phyloP scores from a whole-genome alignment of 2,113 vertebrate genomes.

The Gnathonemus echidnorhynchus region DNA sequence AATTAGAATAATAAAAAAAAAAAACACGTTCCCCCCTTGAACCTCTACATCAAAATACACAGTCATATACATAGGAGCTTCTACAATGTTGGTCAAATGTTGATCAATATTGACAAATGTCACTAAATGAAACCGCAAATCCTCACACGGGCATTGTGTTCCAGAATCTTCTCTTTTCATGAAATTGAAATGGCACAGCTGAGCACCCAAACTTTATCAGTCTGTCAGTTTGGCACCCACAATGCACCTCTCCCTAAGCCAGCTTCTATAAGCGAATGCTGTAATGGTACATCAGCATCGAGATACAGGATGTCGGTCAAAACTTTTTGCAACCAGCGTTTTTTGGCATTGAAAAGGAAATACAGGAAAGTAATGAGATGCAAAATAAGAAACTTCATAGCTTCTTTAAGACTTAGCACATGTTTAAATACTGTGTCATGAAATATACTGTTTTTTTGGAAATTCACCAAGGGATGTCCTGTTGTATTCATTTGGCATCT shows the following conservation, averaged over 20 bases:
- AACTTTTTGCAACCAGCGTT: conserved; percentile 45
- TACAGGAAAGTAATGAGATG: conserved; percentile 4
- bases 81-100: background rate
- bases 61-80: background rate
- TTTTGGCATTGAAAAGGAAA: conserved; percentile 51
- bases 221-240: conserved; percentile 23
- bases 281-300: conserved; percentile 41
- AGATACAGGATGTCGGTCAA: conserved; percentile 46
- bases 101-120: background rate
- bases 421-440: background rate
- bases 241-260: background rate
- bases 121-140: background rate
- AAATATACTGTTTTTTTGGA: background rate
- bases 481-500: conserved; percentile 67
- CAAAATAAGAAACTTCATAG: conserved; percentile 22
- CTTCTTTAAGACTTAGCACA: background rate
- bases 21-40: background rate
- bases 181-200: conserved; percentile 8
- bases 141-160: background rate
- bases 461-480: conserved; percentile 33
- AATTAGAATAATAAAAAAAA: background rate
- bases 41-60: background rate
- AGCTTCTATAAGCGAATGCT: conserved; percentile 33
- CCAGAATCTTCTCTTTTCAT: background rate
- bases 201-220: conserved; percentile 30